Conservation (phyloP, 2,113 vertebrate species). For the Pelmatolapia mariae region DNA sequence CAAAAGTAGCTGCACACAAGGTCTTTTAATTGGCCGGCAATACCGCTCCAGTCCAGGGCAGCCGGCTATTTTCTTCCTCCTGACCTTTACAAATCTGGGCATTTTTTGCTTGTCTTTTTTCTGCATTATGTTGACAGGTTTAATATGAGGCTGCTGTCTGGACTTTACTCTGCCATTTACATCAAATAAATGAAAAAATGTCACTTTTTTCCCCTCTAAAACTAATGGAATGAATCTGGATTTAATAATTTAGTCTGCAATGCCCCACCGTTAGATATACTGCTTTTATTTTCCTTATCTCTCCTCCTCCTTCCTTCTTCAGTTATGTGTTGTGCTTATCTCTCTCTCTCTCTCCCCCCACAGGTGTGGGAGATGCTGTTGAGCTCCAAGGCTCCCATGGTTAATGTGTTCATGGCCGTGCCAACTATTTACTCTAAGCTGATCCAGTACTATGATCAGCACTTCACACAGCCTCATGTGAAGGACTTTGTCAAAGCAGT, state of each 20-base stretch:
- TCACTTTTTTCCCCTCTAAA: not conserved
- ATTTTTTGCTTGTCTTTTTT: slow-evolving; percentile 5
- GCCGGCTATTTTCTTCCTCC: slow-evolving; percentile 33
- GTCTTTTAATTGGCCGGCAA: slow-evolving; percentile 8
- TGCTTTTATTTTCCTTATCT: slow-evolving; percentile 10
- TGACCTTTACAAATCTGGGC: slow-evolving; percentile 61
- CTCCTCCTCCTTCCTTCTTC: not conserved
- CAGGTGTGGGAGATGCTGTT: slow-evolving; percentile 88
- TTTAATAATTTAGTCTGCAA: not conserved
- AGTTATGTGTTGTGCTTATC: not conserved
- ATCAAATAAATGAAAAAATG: slow-evolving; percentile 30
- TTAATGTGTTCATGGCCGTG: slow-evolving; percentile 94
- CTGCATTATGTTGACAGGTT: slow-evolving; percentile 30
- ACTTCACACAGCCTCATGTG: slow-evolving; percentile 78
- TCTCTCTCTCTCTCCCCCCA: not conserved
- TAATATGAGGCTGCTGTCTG: slow-evolving; percentile 10
- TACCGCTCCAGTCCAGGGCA: slow-evolving; percentile 15
- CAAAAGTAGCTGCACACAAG: slow-evolving; percentile 6
- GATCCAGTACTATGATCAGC: slow-evolving; percentile 79
- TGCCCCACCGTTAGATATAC: not conserved
- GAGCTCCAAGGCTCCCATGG: slow-evolving; percentile 58
- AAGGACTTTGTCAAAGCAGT: slow-evolving; percentile 82
- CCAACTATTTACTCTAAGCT: slow-evolving; percentile 91
- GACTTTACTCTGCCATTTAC: slow-evolving; percentile 39
- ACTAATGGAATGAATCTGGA: slow-evolving; percentile 5